These are phyloP conservation scores for Meiosimyza decipiens DNA, from an alignment of 2,888 invertebrate species.

Conservation along the genomic window DNA sequence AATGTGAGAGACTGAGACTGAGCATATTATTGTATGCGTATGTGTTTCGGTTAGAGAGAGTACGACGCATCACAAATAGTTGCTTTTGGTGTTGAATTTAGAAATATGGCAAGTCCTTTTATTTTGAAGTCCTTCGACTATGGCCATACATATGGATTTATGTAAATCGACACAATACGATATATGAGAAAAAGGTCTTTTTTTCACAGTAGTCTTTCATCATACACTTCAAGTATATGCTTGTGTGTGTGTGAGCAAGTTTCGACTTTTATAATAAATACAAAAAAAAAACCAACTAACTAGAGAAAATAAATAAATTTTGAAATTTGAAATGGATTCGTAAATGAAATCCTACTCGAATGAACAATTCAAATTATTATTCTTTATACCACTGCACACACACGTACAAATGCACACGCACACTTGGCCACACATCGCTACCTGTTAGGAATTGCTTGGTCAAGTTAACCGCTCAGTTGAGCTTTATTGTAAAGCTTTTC, in stretches of 20 bases:
- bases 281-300: conserved; percentile 39
- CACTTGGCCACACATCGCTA: neutral
- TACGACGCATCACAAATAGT: conserved; percentile 3
- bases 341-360: conserved; percentile 61
- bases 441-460: too few relatives aligned
- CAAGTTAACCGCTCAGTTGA: too few relatives aligned
- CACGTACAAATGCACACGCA: conserved; percentile 27
- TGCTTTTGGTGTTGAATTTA: conserved; percentile 13
- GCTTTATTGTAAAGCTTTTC: too few relatives aligned
- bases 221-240: conserved; percentile 26
- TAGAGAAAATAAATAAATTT: conserved; percentile 56
- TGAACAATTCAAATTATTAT: conserved; percentile 52
- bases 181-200: conserved; percentile 54
- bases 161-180: conserved; percentile 57
- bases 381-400: conserved; percentile 50
- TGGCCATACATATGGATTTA: conserved; percentile 63
- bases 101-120: neutral
- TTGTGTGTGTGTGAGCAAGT: conserved; percentile 40
- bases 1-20: conserved; percentile 48
- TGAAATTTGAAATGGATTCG: conserved; percentile 64
- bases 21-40: neutral
- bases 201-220: conserved; percentile 48
- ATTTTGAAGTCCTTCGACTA: neutral
- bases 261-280: conserved; percentile 65
- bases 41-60: neutral